These are phyloP conservation scores for Maniola hyperantus DNA, from an alignment of 2,888 invertebrate species.

Conservation along the genomic window DNA sequence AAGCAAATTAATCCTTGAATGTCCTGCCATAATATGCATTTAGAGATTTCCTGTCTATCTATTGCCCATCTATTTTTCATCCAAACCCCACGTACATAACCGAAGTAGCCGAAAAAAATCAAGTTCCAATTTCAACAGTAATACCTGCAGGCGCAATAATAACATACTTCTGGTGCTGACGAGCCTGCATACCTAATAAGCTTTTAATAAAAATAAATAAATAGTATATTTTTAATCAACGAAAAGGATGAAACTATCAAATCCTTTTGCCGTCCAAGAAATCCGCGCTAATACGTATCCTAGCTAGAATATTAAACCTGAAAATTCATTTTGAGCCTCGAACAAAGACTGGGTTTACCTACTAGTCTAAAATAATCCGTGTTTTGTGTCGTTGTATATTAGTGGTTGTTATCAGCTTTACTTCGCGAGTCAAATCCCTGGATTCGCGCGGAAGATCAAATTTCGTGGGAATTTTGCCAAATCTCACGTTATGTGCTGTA, in stretches of 20 bases:
- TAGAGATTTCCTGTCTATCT: too few species aligned
- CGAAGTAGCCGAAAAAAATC: too few species aligned
- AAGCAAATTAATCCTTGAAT: too few species aligned
- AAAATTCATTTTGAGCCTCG: constrained; percentile 10
- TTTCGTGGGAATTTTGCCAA: constrained; percentile 44
- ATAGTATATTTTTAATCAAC: background rate
- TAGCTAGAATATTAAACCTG: background rate
- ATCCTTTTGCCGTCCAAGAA: background rate
- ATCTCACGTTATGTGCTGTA: constrained; percentile 35
- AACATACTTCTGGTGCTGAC: too few species aligned
- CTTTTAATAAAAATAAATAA: background rate
- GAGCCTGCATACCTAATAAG: too few species aligned
- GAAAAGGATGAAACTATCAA: background rate
- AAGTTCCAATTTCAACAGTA: too few species aligned
- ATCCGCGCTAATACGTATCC: background rate
- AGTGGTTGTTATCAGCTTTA: constrained; percentile 43
- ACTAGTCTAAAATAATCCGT: constrained; percentile 30
- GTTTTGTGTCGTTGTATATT: constrained; percentile 39
- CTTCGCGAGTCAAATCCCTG: constrained; percentile 42
- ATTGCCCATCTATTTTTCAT: too few species aligned
- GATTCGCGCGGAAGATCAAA: constrained; percentile 42
- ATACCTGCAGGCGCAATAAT: too few species aligned
- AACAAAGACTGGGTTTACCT: constrained; percentile 6
- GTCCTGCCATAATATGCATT: too few species aligned
- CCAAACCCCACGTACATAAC: too few species aligned